phyloP scores from a whole-genome alignment of 2,797 vertebrate species.

The Darevskia mixta region DNA sequence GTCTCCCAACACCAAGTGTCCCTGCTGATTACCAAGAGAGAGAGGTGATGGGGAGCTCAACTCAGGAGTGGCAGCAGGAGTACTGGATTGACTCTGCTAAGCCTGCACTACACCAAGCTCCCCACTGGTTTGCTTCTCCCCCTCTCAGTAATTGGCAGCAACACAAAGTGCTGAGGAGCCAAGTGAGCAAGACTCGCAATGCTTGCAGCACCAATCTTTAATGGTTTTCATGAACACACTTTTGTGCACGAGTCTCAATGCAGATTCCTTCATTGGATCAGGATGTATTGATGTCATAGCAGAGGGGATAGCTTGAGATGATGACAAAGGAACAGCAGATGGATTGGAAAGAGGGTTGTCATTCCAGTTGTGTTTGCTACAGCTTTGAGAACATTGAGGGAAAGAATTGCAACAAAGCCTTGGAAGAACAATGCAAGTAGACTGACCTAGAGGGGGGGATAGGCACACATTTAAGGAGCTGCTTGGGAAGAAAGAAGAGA shows the following conservation, averaged over 20 bases:
- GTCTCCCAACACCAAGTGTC: too few relatives aligned
- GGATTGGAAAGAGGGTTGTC: background rate
- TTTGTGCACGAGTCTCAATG: background rate
- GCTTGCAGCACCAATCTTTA: too few relatives aligned
- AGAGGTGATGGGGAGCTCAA: too few relatives aligned
- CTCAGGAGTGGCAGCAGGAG: too few relatives aligned
- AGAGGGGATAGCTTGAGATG: background rate
- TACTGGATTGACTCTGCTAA: too few relatives aligned
- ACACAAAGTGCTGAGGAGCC: too few relatives aligned
- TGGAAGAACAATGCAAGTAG: background rate
- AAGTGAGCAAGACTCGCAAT: too few relatives aligned
- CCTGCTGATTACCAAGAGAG: too few relatives aligned
- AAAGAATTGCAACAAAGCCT: background rate
- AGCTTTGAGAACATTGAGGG: background rate
- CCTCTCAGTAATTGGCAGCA: too few relatives aligned
- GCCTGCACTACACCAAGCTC: too few relatives aligned
- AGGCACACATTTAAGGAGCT: background rate
- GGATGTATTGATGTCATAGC: background rate
- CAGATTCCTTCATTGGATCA: background rate
- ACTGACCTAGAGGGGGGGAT: background rate
- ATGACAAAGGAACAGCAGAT: background rate
- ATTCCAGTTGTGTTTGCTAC: background rate
- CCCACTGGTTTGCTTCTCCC: too few relatives aligned
- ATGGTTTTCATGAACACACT: too few relatives aligned
- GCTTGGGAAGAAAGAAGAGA: background rate